Conservation (phyloP, 2,888 invertebrate genomes). For the Dromius quadrimaculatus region DNA sequence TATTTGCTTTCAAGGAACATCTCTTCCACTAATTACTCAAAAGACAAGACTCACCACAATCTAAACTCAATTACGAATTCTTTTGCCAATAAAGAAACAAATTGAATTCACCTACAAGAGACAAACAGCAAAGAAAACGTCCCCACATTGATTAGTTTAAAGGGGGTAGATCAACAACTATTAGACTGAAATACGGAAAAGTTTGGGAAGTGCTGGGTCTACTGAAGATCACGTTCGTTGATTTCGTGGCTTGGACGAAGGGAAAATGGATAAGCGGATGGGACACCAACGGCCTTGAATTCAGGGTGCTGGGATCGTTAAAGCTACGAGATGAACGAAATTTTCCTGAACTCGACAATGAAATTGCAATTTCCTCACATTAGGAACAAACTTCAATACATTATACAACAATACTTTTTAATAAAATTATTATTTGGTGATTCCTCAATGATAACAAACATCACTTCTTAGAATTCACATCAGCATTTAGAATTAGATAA, state of each 20-base stretch:
- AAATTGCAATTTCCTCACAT: too few relatives aligned
- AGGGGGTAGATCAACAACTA: constrained; percentile 20
- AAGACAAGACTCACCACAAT: background rate
- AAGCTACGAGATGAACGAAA: constrained; percentile 25
- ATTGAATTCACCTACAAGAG: constrained; percentile 14
- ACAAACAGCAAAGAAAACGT: constrained; percentile 1
- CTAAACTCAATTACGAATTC: constrained; percentile 18
- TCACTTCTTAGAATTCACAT: too few relatives aligned
- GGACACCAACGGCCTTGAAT: constrained; percentile 25
- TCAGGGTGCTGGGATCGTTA: constrained; percentile 35
- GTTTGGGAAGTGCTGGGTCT: constrained; percentile 13
- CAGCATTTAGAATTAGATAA: too few relatives aligned
- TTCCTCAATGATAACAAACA: too few relatives aligned
- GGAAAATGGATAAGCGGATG: constrained; percentile 31
- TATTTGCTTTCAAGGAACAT: too few relatives aligned
- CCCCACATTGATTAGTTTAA: constrained; percentile 16
- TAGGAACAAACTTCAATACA: too few relatives aligned
- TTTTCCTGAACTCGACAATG: too few relatives aligned
- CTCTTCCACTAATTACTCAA: constrained; percentile 3
- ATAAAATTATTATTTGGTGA: too few relatives aligned
- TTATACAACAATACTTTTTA: too few relatives aligned
- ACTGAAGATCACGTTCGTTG: constrained; percentile 3
- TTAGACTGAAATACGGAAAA: constrained; percentile 6
- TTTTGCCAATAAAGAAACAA: constrained; percentile 17
- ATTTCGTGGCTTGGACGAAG: too few relatives aligned